Base-by-base conservation (phyloP, 1,140 invertebrate species). In the Maconellicoccus hirsutus region DNA sequence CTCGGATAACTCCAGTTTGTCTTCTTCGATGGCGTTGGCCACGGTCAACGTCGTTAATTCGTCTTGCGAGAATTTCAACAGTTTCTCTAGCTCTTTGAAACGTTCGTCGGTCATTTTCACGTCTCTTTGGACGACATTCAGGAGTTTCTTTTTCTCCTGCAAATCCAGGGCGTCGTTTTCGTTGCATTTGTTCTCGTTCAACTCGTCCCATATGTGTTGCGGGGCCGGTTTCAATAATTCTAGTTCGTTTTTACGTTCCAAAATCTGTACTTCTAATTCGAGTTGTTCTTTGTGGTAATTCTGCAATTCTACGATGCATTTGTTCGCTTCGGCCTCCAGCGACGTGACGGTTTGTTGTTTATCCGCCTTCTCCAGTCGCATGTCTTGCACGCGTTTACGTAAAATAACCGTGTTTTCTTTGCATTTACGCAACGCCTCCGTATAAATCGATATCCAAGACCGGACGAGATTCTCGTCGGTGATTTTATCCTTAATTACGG, bases 191-290 rank as follows among this genome's bases (percentile, higher is more conserved):
- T 66, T 23, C 21, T 66, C 61, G 25, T 66, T 66, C 25, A 66
- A 66, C 22, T 66, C 61, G 25, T 66, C 61, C 21, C 8, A 14
- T 25, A 66, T 66, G 25, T 66, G 10, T 3, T 16, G 12, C 4
- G 52, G 52, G 3, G 3, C 4, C 25, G 61, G 19, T 66, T 66
- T 66, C 7, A 23, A 23, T 66, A 66, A 12, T 12, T 66, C 61
- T 12, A 66, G 61, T 23, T 66, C 61, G 61, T 66, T 66, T 66
- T 66, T 66, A 66, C 61, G 61, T 10, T 66, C 61, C 2, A 66
- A 3, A 25, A 66, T 66, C 19, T 66, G 8, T 25, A 4, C 19
- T 26, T 66, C 61, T 3, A 66, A 22, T 19, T 25, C 61, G 8
- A 26, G 22, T 19, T 66, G 61, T 22, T 66, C 61, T 66, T 66